Evolutionary conservation across 2,888 invertebrate species (phyloP), one percentile per base, ranked within the genome.

Genomic region (Ypsolopha scabrella): DNA sequence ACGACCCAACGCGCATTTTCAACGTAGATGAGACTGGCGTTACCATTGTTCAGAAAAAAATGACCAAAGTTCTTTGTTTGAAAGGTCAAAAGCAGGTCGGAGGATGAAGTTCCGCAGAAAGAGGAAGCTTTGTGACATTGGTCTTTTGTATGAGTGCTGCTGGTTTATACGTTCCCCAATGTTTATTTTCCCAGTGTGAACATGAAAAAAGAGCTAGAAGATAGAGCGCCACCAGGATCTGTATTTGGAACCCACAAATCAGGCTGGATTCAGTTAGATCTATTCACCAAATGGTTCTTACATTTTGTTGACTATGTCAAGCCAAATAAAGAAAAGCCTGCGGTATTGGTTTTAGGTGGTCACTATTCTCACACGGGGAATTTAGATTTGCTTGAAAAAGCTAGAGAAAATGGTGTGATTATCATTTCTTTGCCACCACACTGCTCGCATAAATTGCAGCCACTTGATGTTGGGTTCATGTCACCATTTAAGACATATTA

Each of bases 401-500:
- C 67, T 45, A 57, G 64, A 38, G 58, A 65, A 52, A 68, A 71
- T 59, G 56, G 68, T 53, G 65, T 67, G 4, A 55, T 54, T 36
- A 66, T 70, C 14, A 52, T 72, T 10, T 67, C 57, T 10, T 55
- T 68, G 52, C 71, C 70, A 45, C 67, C 65, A 46, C 66, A 73
- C 52, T 57, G 62, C 9, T 65, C 66, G 3, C 64, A 71, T 54
- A 68, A 70, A 52, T n/a, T 73, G 38, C 68, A 71, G 53, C 66
- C 67, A 10, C 43, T 68, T 35, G 69, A 72, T 50, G 64, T 60
- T 34, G 61, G 64, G 6, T 65, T 74, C 36, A 72, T 70, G 68
- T 61, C 64, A 6, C 60, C 66, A 7, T 54, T 70, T n/a, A 74
- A 69, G 61, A 54, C 57, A 6, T 64, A 68, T 49, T 72, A 72